Percentiles rank a stretch among this genome's conserved stretches.
Evolutionary conservation across 1,140 invertebrate species (phyloP).

Genomic region (Pseudomyrmex dendroicus): DNA sequence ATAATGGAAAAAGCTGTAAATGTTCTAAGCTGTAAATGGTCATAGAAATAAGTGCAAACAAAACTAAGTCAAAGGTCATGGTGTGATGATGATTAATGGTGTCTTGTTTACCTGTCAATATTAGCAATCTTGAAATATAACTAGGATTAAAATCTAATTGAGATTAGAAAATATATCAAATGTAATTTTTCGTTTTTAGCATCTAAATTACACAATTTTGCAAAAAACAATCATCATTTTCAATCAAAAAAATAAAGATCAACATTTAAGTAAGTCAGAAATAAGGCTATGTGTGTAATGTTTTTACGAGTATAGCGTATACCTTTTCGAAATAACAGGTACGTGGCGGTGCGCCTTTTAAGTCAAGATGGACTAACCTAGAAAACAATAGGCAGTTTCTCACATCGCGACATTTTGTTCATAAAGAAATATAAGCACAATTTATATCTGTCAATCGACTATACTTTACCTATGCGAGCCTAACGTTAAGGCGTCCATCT

Average conservation of each 20-base stretch:
- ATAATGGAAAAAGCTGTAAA: conserved; percentile 86
- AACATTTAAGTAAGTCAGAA: no score
- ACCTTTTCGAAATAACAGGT: conserved; percentile 89
- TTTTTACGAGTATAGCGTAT: conserved; percentile 16
- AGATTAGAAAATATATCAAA: background rate
- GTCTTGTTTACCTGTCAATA: background rate
- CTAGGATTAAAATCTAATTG: background rate
- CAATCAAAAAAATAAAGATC: background rate
- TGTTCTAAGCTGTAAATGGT: background rate
- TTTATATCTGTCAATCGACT: conserved; percentile 66
- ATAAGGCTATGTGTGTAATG: background rate
- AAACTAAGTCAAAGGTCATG: background rate
- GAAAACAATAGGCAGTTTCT: conserved; percentile 67
- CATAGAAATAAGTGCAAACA: conserved; percentile 18
- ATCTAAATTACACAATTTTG: no score
- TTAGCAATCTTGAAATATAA: background rate
- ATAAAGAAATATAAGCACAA: conserved; percentile 28
- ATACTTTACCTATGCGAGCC: conserved; percentile 85
- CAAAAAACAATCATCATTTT: no score
- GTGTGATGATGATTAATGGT: background rate
- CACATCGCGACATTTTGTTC: conserved; percentile 45
- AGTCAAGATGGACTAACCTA: conserved; percentile 90
- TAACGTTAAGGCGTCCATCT: conserved; percentile 86
- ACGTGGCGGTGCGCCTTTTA: conserved; percentile 91
- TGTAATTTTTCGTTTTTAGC: no score